Percentiles rank a stretch among this genome's conserved stretches.
phyloP scores from a whole-genome alignment of 2,888 invertebrate genomes.

The Boloria euphrosyne region DNA sequence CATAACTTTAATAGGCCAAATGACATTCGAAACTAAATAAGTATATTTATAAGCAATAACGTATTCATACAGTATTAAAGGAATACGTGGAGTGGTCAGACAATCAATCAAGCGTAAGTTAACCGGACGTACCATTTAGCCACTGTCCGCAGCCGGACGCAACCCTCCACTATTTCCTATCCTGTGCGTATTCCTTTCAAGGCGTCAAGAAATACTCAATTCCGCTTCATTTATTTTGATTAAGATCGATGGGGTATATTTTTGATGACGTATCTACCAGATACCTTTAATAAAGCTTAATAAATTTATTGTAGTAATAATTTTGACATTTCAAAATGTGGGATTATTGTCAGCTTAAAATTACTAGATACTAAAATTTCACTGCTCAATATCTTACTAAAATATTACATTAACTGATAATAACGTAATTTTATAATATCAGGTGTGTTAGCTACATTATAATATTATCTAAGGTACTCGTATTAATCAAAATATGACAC shows the following conservation, averaged over 20 bases:
- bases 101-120: slow-evolving; percentile 30
- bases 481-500: no score
- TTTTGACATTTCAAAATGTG: no score
- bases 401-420: no score
- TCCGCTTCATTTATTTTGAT: slow-evolving; percentile 13
- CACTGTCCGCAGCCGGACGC: slow-evolving; percentile 62
- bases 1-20: no score
- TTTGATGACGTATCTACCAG: no score
- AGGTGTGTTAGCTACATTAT: background rate
- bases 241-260: no score
- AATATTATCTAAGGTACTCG: background rate
- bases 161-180: slow-evolving; percentile 54
- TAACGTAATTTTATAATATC: no score
- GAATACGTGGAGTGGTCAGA: background rate
- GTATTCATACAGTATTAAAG: background rate
- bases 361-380: no score
- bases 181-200: slow-evolving; percentile 21
- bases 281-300: no score
- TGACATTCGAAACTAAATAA: background rate
- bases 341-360: no score
- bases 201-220: slow-evolving; percentile 12
- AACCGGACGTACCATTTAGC: slow-evolving; percentile 71
- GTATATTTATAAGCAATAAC: background rate
- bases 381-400: no score
- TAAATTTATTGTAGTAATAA: no score